phyloP scores from a whole-genome alignment of 2,113 vertebrate genomes.

The Pseudorasbora parva region DNA sequence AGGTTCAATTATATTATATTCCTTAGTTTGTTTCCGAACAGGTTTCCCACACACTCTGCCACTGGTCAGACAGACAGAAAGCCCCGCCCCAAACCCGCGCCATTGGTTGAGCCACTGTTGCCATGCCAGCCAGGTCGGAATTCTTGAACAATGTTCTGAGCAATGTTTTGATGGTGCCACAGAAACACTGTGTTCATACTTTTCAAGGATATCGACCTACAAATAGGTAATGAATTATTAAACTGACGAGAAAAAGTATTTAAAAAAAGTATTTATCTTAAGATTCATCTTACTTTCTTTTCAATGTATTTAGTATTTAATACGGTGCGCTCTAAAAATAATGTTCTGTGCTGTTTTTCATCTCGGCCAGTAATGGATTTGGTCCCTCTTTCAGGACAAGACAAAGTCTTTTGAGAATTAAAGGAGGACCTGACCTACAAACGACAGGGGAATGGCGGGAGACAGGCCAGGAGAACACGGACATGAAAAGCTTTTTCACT shows the following conservation, averaged over 20 bases:
- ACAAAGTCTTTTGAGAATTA: conserved; percentile 39
- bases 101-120: conserved; percentile 18
- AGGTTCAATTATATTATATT: not conserved
- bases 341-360: not conserved
- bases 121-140: conserved; percentile 11
- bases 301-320: not conserved
- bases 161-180: not conserved
- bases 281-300: not conserved
- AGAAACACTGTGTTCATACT: not conserved
- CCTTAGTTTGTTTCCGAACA: not conserved
- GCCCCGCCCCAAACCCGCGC: not conserved
- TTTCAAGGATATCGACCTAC: not conserved
- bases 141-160: not conserved
- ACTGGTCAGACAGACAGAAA: not conserved
- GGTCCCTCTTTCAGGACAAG: conserved; percentile 33
- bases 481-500: conserved; percentile 23
- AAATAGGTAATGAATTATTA: not conserved
- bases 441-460: not conserved
- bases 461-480: not conserved
- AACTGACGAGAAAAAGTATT: not conserved
- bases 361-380: conserved; percentile 35
- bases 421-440: conserved; percentile 37
- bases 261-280: not conserved
- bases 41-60: not conserved
- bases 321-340: not conserved